Conservation (phyloP, 2,113 vertebrate species). For the Kobus ellipsiprymnus region DNA sequence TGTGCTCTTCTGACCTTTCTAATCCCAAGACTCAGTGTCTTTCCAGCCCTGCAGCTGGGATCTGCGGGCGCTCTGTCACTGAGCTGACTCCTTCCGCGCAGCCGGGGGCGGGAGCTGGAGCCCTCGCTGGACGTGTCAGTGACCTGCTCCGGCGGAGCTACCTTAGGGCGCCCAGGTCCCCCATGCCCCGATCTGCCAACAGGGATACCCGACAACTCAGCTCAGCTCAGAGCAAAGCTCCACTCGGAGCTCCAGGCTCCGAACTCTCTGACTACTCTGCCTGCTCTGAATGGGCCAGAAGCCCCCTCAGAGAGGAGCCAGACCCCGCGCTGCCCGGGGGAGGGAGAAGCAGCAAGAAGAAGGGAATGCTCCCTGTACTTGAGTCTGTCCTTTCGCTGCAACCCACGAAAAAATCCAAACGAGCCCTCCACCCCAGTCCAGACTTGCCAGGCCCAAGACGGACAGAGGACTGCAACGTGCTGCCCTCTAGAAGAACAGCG, state of each 20-base stretch:
- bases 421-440: neutral
- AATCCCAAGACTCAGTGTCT: neutral
- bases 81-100: neutral
- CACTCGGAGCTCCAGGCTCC: neutral
- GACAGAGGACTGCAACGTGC: neutral
- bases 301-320: neutral
- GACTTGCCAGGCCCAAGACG: neutral
- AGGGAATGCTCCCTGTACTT: neutral
- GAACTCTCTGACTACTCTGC: neutral
- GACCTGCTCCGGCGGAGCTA: neutral
- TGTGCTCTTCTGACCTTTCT: neutral
- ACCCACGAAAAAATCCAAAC: neutral
- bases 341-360: neutral
- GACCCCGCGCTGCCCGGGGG: neutral
- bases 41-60: neutral
- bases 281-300: neutral
- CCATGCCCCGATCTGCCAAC: neutral
- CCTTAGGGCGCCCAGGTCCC: neutral
- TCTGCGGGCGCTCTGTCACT: neutral
- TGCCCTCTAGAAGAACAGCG: neutral
- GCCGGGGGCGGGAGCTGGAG: neutral
- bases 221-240: neutral
- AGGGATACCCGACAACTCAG: neutral
- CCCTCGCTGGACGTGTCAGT: neutral
- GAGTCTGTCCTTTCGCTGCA: neutral